Evolutionary conservation across 2,113 vertebrate species (phyloP).

Genomic region (Lophura nycthemera): DNA sequence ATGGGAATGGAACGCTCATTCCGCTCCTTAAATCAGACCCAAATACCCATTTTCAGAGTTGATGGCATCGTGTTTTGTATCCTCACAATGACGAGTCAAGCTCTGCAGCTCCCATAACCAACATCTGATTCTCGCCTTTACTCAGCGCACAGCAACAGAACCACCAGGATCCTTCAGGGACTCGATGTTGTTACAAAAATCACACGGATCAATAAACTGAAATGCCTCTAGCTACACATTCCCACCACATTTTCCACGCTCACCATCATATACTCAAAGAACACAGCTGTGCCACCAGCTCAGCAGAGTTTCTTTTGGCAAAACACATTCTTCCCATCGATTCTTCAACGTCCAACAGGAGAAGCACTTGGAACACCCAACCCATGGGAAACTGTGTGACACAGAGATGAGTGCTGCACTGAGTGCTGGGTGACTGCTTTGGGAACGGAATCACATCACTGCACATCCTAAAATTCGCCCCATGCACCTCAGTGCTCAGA

Average conservation of each 20-base stretch:
- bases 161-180: neutral
- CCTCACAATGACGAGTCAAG: rapidly evolving
- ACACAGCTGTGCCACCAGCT: rapidly evolving
- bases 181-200: neutral
- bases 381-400: rapidly evolving
- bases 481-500: rapidly evolving
- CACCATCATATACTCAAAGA: too few relatives aligned
- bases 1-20: neutral
- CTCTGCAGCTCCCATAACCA: neutral
- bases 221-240: rapidly evolving
- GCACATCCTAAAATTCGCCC: rapidly evolving
- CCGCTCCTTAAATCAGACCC: neutral
- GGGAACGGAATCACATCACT: rapidly evolving
- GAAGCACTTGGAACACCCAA: rapidly evolving
- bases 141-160: rapidly evolving
- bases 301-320: neutral
- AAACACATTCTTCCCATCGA: neutral
- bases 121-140: rapidly evolving
- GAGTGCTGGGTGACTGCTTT: rapidly evolving
- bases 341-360: neutral
- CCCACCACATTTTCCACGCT: neutral
- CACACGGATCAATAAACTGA: rapidly evolving
- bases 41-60: rapidly evolving
- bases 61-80: rapidly evolving
- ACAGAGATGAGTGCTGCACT: neutral